Percentiles rank a stretch among this genome's conserved stretches.
phyloP scores from a whole-genome alignment of 2,113 vertebrate genomes.

The Indicator maculatus region DNA sequence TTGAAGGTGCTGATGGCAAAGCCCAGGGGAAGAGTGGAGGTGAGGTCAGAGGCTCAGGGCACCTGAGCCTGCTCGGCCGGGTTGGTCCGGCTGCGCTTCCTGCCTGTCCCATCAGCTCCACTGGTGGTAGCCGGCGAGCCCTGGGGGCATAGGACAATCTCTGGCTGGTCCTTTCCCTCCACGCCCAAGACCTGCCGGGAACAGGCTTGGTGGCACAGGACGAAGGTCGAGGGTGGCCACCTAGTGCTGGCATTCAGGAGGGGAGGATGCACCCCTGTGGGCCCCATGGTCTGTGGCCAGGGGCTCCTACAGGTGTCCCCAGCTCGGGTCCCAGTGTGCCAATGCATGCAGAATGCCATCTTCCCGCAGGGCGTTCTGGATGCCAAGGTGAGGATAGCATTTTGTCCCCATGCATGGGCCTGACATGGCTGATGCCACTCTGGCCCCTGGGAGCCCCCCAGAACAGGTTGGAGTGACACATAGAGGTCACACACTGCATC shows the following conservation, averaged over 20 bases:
- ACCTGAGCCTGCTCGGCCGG: fast-evolving
- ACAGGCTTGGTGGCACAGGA: fast-evolving
- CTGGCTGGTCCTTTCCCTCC: background rate
- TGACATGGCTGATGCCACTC: fast-evolving
- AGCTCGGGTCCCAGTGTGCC: fast-evolving
- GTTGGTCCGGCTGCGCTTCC: background rate
- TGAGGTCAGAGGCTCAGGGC: background rate
- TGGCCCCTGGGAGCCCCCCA: background rate
- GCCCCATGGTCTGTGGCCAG: fast-evolving
- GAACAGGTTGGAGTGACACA: background rate
- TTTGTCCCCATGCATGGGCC: background rate
- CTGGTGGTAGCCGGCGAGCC: background rate
- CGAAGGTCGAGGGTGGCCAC: fast-evolving
- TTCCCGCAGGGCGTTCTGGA: background rate
- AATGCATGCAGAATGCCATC: fast-evolving
- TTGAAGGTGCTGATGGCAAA: background rate
- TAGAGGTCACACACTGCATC: background rate
- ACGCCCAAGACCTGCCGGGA: background rate
- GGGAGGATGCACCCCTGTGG: background rate
- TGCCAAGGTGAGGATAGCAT: background rate
- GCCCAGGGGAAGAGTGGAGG: background rate
- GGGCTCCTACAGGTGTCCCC: background rate
- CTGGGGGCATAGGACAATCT: background rate
- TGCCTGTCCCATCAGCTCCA: fast-evolving
- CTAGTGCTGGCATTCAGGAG: fast-evolving